Evolutionary conservation across 2,113 vertebrate species (phyloP).

Genomic region (Aspidoscelis tigris): DNA sequence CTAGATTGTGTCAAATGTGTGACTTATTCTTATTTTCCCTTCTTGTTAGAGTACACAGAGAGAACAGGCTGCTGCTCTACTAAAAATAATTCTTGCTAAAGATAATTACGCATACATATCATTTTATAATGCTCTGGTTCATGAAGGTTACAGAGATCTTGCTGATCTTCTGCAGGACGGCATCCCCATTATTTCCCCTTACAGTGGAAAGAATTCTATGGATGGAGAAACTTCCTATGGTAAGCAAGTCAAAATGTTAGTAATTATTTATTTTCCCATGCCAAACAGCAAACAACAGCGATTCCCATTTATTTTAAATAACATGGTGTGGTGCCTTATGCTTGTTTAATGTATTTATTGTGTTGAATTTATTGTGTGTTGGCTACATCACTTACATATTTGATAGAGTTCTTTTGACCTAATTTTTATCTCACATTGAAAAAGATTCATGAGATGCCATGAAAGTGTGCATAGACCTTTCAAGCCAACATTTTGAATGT

Average conservation of each 20-base stretch:
- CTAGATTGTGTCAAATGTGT: not conserved
- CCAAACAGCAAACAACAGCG: not conserved
- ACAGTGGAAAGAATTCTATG: conserved; percentile 70
- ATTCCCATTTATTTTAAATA: not conserved
- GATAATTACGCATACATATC: conserved; percentile 90
- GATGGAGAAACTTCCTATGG: conserved; percentile 81
- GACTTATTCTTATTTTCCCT: conserved; percentile 6
- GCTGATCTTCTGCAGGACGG: conserved; percentile 82
- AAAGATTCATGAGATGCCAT: not conserved
- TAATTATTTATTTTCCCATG: not conserved
- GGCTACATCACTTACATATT: not conserved
- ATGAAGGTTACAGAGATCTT: conserved; percentile 89
- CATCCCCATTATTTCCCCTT: conserved; percentile 75
- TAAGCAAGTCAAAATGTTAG: conserved; percentile 69
- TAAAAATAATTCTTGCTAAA: conserved; percentile 88
- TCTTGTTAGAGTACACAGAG: conserved; percentile 79
- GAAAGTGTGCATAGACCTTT: not conserved
- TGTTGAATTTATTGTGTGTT: no score
- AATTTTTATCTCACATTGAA: not conserved
- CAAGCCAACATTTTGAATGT: not conserved
- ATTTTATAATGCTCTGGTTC: conserved; percentile 93
- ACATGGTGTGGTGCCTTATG: no score
- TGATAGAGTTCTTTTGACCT: not conserved
- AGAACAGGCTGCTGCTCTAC: conserved; percentile 83
- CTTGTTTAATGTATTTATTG: no score